Percentiles rank a stretch among this genome's conserved stretches.
Conservation (phyloP, 1,140 invertebrate species). For the Lordiphosa collinella region DNA sequence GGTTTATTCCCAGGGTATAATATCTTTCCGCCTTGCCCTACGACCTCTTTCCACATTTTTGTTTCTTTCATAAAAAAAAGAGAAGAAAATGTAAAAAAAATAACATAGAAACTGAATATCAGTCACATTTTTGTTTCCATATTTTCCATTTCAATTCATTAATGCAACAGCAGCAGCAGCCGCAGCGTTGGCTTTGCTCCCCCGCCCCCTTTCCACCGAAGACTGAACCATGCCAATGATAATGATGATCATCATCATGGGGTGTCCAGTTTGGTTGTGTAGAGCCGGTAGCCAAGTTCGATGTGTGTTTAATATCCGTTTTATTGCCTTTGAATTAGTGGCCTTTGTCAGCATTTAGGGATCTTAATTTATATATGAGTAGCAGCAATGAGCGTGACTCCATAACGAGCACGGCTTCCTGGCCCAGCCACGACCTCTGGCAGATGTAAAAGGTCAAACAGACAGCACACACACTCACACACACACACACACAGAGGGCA, state of each 20-base stretch:
- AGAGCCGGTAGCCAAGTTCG: slow-evolving; percentile 61
- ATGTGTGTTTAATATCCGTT: slow-evolving; percentile 77
- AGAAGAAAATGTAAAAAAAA: slow-evolving; percentile 15
- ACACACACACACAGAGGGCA: slow-evolving; percentile 16
- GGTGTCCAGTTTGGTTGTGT: slow-evolving; percentile 6
- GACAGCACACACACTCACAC: slow-evolving; percentile 24
- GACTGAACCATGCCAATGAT: too few relatives aligned
- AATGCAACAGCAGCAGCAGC: slow-evolving; percentile 22
- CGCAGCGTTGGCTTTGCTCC: too few relatives aligned
- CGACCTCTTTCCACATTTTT: slow-evolving; percentile 50
- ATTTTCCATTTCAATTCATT: slow-evolving; percentile 45
- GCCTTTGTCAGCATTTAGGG: slow-evolving; percentile 74
- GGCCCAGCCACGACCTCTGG: slow-evolving; percentile 49
- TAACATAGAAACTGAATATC: slow-evolving; percentile 26
- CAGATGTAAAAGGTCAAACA: slow-evolving; percentile 68
- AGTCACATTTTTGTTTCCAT: slow-evolving; percentile 41
- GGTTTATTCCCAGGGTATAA: neutral
- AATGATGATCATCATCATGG: slow-evolving; percentile 8
- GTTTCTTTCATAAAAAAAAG: slow-evolving; percentile 51
- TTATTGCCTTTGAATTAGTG: slow-evolving; percentile 76
- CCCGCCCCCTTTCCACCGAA: too few relatives aligned
- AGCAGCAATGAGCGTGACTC: slow-evolving; percentile 61
- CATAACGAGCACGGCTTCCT: slow-evolving; percentile 62
- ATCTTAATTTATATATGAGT: slow-evolving; percentile 71
- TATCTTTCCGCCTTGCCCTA: slow-evolving; percentile 2